A percentile compares a stretch with the other conserved stretches of the same genome.
phyloP scores from a whole-genome alignment of 2,113 vertebrate genomes.

The Pteropus alecto region DNA sequence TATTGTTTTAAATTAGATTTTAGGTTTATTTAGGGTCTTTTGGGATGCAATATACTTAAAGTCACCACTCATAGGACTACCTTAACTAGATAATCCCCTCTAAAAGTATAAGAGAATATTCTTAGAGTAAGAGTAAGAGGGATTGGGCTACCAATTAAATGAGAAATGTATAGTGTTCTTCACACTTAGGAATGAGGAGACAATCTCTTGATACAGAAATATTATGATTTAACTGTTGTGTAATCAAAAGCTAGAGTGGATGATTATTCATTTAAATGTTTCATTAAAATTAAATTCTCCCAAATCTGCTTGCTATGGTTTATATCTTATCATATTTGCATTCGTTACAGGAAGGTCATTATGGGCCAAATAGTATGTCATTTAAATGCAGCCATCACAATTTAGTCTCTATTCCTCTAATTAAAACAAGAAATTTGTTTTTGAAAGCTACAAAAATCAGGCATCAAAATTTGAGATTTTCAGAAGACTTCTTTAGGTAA shows the following conservation, averaged over 20 bases:
- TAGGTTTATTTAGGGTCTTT: neutral
- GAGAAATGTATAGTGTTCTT: neutral
- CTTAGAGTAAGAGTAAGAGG: neutral
- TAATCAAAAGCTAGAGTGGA: neutral
- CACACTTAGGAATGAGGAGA: neutral
- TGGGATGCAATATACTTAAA: neutral
- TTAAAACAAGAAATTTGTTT: constrained; percentile 34
- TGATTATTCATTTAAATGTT: constrained; percentile 30
- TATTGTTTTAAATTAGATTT: neutral
- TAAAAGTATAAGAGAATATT: neutral
- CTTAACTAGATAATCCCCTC: neutral
- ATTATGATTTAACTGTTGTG: neutral
- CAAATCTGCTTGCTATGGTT: neutral
- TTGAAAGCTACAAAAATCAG: neutral
- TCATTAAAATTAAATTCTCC: constrained; percentile 21
- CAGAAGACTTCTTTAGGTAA: constrained; percentile 35
- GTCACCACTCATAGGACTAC: neutral
- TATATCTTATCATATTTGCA: neutral
- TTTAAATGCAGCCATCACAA: neutral
- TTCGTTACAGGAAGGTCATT: neutral
- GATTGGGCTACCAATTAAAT: neutral
- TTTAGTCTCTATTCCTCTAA: neutral
- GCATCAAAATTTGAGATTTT: constrained; percentile 40
- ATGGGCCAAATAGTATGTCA: neutral
- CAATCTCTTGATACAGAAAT: neutral